These are phyloP conservation scores for Matsumurasca onukii DNA, from an alignment of 1,140 invertebrate genomes.

Conservation along the genomic window DNA sequence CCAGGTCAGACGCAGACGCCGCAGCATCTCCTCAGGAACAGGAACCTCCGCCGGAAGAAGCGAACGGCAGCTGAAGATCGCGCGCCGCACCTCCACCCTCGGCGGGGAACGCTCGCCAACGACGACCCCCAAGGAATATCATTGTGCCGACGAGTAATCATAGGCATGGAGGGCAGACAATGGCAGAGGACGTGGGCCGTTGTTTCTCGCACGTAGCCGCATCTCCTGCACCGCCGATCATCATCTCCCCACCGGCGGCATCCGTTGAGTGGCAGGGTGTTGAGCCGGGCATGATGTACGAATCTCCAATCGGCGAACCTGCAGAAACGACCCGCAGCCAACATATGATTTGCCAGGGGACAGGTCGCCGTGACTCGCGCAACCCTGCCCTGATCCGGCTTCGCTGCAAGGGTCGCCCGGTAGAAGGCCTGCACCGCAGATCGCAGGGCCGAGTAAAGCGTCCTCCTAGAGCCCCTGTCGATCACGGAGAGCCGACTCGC, in stretches of 20 bases:
- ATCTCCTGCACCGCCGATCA: constrained; percentile 29
- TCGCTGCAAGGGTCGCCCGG: not conserved
- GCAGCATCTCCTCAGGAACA: not conserved
- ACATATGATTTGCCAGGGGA: not conserved
- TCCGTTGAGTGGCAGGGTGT: constrained; percentile 35
- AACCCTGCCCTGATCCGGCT: constrained; percentile 1
- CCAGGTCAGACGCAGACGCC: not conserved
- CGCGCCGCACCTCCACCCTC: not conserved
- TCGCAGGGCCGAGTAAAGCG: not conserved
- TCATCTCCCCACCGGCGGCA: not conserved
- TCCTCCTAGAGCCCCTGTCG: not conserved
- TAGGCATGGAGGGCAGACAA: not conserved
- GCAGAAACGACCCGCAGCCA: not conserved
- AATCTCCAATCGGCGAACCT: constrained; percentile 39
- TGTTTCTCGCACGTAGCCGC: constrained; percentile 5
- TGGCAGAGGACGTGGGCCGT: not conserved
- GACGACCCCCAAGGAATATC: not conserved
- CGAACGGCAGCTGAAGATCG: not conserved
- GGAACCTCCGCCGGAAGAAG: not conserved
- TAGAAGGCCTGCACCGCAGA: not conserved
- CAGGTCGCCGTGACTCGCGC: not conserved
- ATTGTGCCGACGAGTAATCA: not conserved
- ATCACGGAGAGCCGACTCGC: not conserved
- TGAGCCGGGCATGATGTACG: constrained; percentile 39
- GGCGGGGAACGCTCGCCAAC: not conserved